A percentile compares a stretch with the other conserved stretches of the same genome.
phyloP scores from a whole-genome alignment of 2,888 invertebrate genomes.

The Tuberolachnus salignus region DNA sequence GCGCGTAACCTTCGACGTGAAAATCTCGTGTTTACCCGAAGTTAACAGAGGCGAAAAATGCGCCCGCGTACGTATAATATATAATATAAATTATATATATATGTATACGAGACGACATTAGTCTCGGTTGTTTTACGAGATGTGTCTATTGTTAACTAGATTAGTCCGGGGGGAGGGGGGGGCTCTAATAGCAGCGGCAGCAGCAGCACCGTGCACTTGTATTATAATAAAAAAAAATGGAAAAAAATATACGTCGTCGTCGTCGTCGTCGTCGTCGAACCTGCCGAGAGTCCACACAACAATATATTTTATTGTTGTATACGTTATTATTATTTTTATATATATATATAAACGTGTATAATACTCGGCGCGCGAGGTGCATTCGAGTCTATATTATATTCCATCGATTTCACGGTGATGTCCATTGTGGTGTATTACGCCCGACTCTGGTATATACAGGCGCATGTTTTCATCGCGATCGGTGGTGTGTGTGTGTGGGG shows the following conservation, averaged over 20 bases:
- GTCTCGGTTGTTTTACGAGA: conserved; percentile 55
- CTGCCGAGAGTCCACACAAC: background rate
- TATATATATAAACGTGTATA: conserved; percentile 19
- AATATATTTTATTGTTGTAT: conserved; percentile 2
- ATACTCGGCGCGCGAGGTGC: conserved; percentile 13
- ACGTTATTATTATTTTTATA: background rate
- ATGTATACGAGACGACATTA: conserved; percentile 42
- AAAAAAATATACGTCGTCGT: background rate
- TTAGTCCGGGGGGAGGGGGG: conserved; percentile 13
- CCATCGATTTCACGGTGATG: conserved; percentile 55
- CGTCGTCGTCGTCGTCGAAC: background rate
- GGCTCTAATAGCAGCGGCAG: conserved; percentile 8
- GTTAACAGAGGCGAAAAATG: conserved; percentile 54
- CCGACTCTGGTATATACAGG: background rate
- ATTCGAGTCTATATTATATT: conserved; percentile 43
- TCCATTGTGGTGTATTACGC: conserved; percentile 52
- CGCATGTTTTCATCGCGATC: conserved; percentile 32
- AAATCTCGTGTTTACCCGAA: conserved; percentile 47
- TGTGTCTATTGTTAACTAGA: conserved; percentile 54
- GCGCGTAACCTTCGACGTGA: conserved; percentile 30
- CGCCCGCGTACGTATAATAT: conserved; percentile 10
- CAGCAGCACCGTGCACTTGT: background rate
- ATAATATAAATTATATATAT: no score
- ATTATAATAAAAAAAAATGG: background rate
- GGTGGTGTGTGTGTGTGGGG: no score